Evolutionary conservation across 1,140 invertebrate genomes (phyloP), one percentile per base, ranked within the genome.

Genomic region (Apis cerana): DNA sequence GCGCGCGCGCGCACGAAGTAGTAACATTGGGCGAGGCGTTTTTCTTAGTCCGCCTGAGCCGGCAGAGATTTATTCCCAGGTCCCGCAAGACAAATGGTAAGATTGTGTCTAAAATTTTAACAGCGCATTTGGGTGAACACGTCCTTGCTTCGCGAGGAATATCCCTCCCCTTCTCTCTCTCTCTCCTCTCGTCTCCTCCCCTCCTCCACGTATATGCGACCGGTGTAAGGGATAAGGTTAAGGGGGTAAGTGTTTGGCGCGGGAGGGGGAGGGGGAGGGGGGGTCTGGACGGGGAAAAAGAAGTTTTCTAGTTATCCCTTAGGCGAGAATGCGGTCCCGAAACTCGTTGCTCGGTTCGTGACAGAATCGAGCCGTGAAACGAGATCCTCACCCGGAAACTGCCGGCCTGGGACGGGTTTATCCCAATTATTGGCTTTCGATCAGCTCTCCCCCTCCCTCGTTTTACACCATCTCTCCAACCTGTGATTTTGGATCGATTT

Each of bases 21-120:
- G 88, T 87, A 89, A 89, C 87, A 87, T 87, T 89, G 90, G 91
- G 91, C 88, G 92, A 78, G 85, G 92, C 92, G 91, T 94, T 94
- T 94, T 94, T 94, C 94, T 94, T 93, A 93, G 93, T 85, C 92
- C 91, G 92, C 93, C 93, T 94, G 93, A 93, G 93, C 93, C 93
- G 91, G 90, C 83, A 81, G 89, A 94, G 94, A 94, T 94, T 94
- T 94, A 94, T 94, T 93, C 92, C 89, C 91, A 79, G 91, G 92
- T 91, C 92, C 87, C 86, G 88, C 91, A 94, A 94, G 94, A 94
- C 93, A 94, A 94, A 94, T 93, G 93, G 93, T 88, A 89, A 94
- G 94, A 94, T 94, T 94, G 94, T 93, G 94, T 94, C 93, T 92
- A 94, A 94, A 94, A 94, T 94, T 94, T 94, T 94, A 94, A 94